phyloP scores from a whole-genome alignment of 2,797 vertebrate species.

The Sarcoramphus papa region DNA sequence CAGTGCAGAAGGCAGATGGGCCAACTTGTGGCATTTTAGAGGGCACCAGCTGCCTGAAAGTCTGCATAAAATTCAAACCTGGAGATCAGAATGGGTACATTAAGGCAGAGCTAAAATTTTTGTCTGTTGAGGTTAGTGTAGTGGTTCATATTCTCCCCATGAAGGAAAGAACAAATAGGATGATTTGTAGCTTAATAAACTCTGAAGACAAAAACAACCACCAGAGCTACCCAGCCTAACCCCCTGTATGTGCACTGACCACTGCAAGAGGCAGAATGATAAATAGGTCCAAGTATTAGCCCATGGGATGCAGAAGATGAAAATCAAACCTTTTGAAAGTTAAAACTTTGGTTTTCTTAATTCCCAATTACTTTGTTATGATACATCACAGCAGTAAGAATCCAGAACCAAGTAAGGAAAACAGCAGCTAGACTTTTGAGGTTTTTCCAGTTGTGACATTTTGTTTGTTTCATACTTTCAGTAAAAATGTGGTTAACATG shows the following conservation, averaged over 20 bases:
- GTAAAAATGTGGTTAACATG: not conserved
- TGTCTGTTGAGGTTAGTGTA: not conserved
- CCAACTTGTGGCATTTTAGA: not conserved
- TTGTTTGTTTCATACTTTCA: not conserved
- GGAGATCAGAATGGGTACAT: not conserved
- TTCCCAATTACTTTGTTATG: not conserved
- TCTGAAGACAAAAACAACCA: not conserved
- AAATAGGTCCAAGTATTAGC: not conserved
- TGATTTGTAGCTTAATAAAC: not conserved
- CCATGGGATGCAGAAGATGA: not conserved
- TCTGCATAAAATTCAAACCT: not conserved
- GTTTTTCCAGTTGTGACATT: not conserved
- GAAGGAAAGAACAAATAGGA: not conserved
- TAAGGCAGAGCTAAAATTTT: not conserved
- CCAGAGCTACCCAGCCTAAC: not conserved
- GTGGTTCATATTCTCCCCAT: not conserved
- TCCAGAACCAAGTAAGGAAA: not conserved
- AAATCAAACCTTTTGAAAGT: not conserved
- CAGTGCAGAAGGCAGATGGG: no score
- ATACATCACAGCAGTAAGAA: not conserved
- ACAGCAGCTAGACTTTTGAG: not conserved
- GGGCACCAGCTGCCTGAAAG: not conserved
- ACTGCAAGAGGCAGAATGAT: not conserved
- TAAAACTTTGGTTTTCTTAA: not conserved
- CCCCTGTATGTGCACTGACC: not conserved